A percentile compares a stretch with the other conserved stretches of the same genome.
Evolutionary conservation across 2,888 invertebrate genomes (phyloP).

Genomic region (Folsomia candida): DNA sequence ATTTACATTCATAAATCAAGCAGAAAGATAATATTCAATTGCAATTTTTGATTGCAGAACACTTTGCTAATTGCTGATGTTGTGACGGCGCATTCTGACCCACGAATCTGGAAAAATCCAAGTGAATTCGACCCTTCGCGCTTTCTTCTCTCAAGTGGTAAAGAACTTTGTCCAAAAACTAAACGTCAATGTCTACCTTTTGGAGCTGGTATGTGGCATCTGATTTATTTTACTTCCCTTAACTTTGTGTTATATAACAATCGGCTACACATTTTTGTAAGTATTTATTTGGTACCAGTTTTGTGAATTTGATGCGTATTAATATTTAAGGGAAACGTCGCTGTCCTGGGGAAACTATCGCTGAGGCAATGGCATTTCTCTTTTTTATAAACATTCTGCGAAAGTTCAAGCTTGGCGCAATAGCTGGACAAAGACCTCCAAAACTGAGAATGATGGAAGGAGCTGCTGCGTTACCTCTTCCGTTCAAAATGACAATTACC

Average conservation of each 20-base stretch:
- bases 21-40: background rate
- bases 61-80: background rate
- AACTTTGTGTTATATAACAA: too few species aligned
- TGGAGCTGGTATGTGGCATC: background rate
- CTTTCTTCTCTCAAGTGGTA: background rate
- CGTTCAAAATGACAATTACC: background rate
- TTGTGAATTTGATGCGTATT: too few species aligned
- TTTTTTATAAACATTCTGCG: background rate
- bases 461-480: background rate
- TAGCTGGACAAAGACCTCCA: background rate
- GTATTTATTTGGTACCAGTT: too few species aligned
- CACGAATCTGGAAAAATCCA: background rate
- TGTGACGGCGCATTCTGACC: background rate
- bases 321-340: background rate
- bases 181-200: background rate
- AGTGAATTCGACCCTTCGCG: background rate
- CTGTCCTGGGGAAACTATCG: background rate
- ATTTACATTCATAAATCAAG: background rate
- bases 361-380: background rate
- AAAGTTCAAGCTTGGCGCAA: background rate
- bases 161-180: background rate
- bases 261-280: too few species aligned
- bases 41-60: background rate
- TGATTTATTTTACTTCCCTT: too few species aligned
- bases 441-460: background rate